Base-by-base conservation (phyloP, 2,888 invertebrate genomes). In the Drosophila greeni region DNA sequence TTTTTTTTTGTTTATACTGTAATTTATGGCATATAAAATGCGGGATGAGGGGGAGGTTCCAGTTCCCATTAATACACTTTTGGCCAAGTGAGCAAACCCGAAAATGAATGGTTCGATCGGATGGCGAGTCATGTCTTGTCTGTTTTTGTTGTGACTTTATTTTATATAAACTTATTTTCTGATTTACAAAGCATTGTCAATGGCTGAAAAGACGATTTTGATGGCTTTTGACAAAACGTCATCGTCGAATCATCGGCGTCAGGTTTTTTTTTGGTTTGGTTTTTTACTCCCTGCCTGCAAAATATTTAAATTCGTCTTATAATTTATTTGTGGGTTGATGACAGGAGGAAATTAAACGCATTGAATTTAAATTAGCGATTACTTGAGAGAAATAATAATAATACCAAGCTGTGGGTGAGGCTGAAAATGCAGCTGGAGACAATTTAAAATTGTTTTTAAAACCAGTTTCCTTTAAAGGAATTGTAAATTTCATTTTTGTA, bases 21-120 rank as follows among this genome's bases (percentile, higher is more conserved):
- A 83, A 83, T 83, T 79, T 77, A 83, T 79, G 65, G 55, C 58
- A 29, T 39, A 18, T 18, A n/a, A 37, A 47, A 60, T 60, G 59
- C 59, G 60, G 60, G 60, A 64, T 70, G 68, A 64, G 73, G 57
- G 62, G 73, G 60, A 66, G 59, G 20, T 29, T 31, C 45, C 45
- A 47, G 47, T 66, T 58, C 55, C 36, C 51, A 78, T 64, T 61
- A 69, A 78, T 66, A 65, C 51, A 37, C 31, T 54, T 69, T 77
- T 57, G 51, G 42, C 52, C 42, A 69, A 43, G 34, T 42, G 60
- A 47, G 45, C 48, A 62, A 62, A 62, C 62, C 62, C 62, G 61
- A 61, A 62, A 42, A 48, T 62, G 62, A 62, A 62, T 51, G 49
- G 42, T 1, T 62, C 16, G 24, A 0, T 62, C 16, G 31, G 6